Evolutionary conservation across 2,888 invertebrate genomes (phyloP).

Genomic region (Galeruca laticollis): DNA sequence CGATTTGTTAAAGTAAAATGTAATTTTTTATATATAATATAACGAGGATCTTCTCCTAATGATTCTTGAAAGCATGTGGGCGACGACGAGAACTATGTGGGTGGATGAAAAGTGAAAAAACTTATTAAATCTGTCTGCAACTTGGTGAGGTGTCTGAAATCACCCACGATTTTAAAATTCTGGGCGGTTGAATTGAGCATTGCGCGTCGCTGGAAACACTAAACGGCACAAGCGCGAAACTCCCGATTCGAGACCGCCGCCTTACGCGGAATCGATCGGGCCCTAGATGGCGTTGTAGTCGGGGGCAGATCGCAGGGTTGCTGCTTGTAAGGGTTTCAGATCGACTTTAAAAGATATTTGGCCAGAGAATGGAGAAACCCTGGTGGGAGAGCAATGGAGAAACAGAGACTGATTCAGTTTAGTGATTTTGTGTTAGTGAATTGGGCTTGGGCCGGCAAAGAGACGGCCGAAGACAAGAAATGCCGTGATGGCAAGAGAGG

Average conservation of each 20-base stretch:
- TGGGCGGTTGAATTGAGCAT: constrained; percentile 10
- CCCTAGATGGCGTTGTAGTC: constrained; percentile 64
- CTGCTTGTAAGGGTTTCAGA: constrained; percentile 63
- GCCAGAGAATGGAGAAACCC: constrained; percentile 64
- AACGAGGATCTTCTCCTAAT: neutral
- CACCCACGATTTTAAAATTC: constrained; percentile 22
- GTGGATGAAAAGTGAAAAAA: constrained; percentile 1
- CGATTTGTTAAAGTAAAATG: no score
- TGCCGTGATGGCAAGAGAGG: constrained; percentile 82
- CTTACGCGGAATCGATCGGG: constrained; percentile 58
- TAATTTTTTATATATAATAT: neutral
- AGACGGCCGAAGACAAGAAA: constrained; percentile 72
- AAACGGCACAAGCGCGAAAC: constrained; percentile 11
- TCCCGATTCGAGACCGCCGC: constrained; percentile 42
- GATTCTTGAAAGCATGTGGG: neutral
- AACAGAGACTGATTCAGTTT: constrained; percentile 54
- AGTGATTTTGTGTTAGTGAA: constrained; percentile 58
- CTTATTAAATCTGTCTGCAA: constrained; percentile 6
- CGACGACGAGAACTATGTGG: neutral
- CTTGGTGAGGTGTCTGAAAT: neutral
- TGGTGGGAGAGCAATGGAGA: constrained; percentile 60
- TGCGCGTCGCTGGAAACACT: constrained; percentile 22
- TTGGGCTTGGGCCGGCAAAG: constrained; percentile 60
- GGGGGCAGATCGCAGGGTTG: constrained; percentile 64
- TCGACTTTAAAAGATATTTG: constrained; percentile 59